Base-by-base conservation (phyloP, 2,888 invertebrate genomes). In the Acronicta leporina region DNA sequence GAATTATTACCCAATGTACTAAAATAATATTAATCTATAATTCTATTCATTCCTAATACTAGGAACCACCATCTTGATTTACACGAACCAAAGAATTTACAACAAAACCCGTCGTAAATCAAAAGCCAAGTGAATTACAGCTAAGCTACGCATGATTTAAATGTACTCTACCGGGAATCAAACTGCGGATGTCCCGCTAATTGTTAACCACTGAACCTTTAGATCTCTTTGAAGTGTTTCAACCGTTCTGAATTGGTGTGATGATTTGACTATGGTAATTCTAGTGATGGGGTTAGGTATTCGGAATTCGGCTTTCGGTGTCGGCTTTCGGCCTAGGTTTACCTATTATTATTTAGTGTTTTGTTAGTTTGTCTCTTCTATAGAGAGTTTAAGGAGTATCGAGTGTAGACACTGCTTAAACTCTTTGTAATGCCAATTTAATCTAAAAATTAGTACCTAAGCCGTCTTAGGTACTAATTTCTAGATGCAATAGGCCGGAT, bases 91-190 rank as follows among this genome's bases (percentile, higher is more conserved):
- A 69, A 62, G 63, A 54, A 69, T 51, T 6, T 46, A 53, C 43
- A 73, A 43, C 44, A 58, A 55, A 63, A 55, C 62, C 0, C 25
- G 16, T 6, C 41, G 72, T 79, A 79, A 79, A 76, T 79, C 77
- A 74, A 48, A 49, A 48, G 33, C 44, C 45, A 75, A 73, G 62
- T 49, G 13, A 47, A 49, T 8, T 56, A 50, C 65, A 63, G 53
- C 52, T 35, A 52, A 64, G 41, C 38, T 5, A 38, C 63, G 68
- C 44, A 70, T 80, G 80, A 80, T 80, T 80, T 80, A 80, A 71
- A 54, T 49, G 65, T 80, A 43, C 66, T 54, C 30, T 80, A 78
- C 82, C 63, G 68, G 53, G 80, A 80, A 80, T 73, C 73, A 71
- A 80, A 78, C 63, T 50, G 72, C 64, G 71, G 68, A 65, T 66